Evolutionary conservation across 2,888 invertebrate species (phyloP).

Genomic region (Aphidoletes aphidimyza): DNA sequence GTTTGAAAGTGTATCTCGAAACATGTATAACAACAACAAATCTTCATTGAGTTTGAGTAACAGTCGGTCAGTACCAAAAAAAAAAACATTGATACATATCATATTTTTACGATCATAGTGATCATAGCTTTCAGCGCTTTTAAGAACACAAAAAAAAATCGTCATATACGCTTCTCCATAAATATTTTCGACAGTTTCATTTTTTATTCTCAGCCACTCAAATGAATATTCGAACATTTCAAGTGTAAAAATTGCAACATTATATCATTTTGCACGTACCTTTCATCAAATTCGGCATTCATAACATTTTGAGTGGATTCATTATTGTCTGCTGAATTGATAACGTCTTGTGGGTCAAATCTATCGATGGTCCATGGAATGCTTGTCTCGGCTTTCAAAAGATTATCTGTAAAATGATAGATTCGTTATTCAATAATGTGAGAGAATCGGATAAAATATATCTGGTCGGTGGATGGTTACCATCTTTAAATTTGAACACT

Average conservation of each 20-base stretch:
- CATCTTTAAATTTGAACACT: conserved; percentile 54
- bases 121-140: no score
- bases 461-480: conserved; percentile 28
- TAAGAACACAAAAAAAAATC: no score
- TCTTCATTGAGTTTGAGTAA: no score
- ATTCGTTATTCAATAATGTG: no score
- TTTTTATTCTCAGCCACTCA: neutral
- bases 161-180: neutral
- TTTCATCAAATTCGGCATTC: conserved; percentile 56
- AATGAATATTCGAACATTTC: no score
- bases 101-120: no score
- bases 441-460: neutral
- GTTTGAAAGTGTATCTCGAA: neutral
- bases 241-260: neutral
- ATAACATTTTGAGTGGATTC: conserved; percentile 56
- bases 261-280: conserved; percentile 40
- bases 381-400: neutral
- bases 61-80: no score
- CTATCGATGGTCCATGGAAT: conserved; percentile 56
- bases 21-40: no score
- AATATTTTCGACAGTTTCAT: neutral
- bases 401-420: neutral
- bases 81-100: no score
- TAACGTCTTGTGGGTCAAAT: conserved; percentile 56
- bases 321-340: conserved; percentile 45